Evolutionary conservation across 2,113 vertebrate species (phyloP).

Genomic region (Prionailurus viverrinus): DNA sequence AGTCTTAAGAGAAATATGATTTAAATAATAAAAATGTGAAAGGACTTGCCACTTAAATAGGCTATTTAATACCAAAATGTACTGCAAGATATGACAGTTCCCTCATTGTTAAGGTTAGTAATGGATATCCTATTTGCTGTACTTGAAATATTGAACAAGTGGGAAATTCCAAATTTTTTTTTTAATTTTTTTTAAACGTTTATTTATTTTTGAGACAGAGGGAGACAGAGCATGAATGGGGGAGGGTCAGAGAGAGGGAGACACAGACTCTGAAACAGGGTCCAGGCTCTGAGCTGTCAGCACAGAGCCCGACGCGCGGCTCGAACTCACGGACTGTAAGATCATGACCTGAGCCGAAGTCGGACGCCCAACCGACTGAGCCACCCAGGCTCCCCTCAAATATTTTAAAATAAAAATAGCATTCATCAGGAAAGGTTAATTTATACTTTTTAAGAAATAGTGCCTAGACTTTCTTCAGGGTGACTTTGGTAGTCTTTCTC

Average conservation of each 20-base stretch:
- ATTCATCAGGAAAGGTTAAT: neutral
- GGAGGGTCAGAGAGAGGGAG: no score
- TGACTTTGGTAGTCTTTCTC: conserved; percentile 16
- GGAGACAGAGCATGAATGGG: no score
- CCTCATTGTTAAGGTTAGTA: neutral
- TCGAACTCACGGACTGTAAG: no score
- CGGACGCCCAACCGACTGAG: no score
- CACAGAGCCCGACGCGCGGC: no score
- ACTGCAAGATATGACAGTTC: conserved; percentile 25
- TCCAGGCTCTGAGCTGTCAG: no score
- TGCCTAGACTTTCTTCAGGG: neutral
- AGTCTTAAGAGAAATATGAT: neutral
- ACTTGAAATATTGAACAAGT: conserved; percentile 39
- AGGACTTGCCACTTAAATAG: neutral
- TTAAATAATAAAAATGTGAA: conserved; percentile 58
- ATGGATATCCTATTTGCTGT: neutral
- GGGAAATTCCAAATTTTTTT: neutral
- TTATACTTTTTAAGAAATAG: neutral
- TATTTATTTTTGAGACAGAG: no score
- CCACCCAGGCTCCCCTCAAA: neutral
- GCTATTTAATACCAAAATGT: neutral
- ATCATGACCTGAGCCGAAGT: no score
- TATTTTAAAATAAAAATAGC: conserved; percentile 44
- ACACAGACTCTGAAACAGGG: no score
- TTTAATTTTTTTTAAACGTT: no score